phyloP scores from a whole-genome alignment of 2,113 vertebrate species.

The Rhea pennata region DNA sequence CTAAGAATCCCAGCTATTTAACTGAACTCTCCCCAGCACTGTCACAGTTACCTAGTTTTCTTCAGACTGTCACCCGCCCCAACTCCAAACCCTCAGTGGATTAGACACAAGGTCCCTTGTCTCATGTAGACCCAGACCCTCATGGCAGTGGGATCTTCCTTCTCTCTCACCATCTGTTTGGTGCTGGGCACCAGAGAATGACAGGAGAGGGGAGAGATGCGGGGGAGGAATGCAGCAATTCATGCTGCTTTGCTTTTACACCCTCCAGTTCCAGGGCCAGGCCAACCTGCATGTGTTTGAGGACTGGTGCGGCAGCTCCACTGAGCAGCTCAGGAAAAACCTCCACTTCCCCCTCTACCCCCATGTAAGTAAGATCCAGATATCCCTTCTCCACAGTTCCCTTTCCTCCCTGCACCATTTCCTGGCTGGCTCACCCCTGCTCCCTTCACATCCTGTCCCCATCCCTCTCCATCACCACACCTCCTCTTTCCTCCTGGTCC shows the following conservation, averaged over 20 bases:
- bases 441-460: background rate
- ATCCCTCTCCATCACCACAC: background rate
- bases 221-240: background rate
- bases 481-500: background rate
- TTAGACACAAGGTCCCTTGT: background rate
- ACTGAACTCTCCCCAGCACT: background rate
- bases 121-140: background rate
- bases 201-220: background rate
- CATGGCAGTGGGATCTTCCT: background rate
- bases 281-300: constrained; percentile 95
- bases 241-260: background rate
- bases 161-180: accelerated
- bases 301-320: constrained; percentile 93
- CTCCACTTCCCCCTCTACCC: constrained; percentile 91
- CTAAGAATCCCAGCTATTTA: background rate
- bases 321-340: constrained; percentile 85
- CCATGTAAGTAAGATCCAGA: constrained; percentile 81
- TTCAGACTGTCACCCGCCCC: background rate
- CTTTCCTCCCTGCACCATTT: background rate
- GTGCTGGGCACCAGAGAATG: accelerated
- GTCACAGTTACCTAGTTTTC: background rate
- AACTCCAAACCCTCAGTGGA: background rate
- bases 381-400: background rate
- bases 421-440: background rate
- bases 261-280: constrained; percentile 82